phyloP scores from a whole-genome alignment of 2,888 invertebrate genomes.

The Galeruca laticollis region DNA sequence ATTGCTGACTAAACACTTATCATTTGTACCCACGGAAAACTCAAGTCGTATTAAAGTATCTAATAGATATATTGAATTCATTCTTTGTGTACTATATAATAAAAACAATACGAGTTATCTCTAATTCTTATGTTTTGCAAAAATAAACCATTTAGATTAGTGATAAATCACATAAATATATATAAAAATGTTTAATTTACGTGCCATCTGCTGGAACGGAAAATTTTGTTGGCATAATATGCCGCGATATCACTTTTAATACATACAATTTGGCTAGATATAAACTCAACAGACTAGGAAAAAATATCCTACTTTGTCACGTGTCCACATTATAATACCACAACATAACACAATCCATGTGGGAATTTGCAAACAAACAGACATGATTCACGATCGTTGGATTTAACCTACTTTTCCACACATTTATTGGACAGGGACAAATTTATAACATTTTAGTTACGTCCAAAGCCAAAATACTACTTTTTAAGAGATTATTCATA shows the following conservation, averaged over 20 bases:
- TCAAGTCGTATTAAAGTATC: too few species aligned
- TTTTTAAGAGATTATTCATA: not conserved
- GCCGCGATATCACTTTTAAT: not conserved
- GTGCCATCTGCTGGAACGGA: not conserved
- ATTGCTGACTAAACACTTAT: too few species aligned
- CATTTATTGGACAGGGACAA: not conserved
- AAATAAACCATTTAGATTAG: not conserved
- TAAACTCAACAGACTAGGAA: not conserved
- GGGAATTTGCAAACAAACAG: conserved; percentile 1
- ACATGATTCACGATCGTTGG: conserved; percentile 1
- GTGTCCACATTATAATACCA: not conserved
- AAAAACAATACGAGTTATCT: not conserved
- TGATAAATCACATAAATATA: not conserved
- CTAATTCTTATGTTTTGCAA: not conserved
- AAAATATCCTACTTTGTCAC: not conserved
- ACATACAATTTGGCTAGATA: not conserved
- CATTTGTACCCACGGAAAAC: too few species aligned
- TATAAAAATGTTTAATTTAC: not conserved
- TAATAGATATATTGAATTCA: too few species aligned
- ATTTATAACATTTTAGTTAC: not conserved
- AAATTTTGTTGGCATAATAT: not conserved
- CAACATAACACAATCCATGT: not conserved
- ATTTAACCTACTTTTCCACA: not conserved
- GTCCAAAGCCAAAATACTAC: not conserved
- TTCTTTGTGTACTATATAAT: too few species aligned